phyloP scores from a whole-genome alignment of 2,113 vertebrate species.

The Mungos mungo region DNA sequence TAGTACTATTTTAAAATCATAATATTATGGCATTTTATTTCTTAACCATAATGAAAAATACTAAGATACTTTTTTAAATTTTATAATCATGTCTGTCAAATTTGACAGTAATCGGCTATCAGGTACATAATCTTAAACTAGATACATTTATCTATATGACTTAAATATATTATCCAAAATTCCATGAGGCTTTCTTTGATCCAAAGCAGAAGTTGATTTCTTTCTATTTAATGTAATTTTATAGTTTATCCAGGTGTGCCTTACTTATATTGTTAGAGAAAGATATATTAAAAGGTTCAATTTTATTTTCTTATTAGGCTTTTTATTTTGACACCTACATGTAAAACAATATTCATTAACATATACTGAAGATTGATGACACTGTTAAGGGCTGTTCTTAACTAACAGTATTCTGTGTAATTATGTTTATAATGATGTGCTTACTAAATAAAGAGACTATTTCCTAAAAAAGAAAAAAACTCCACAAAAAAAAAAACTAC shows the following conservation, averaged over 20 bases:
- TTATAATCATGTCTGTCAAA: not conserved
- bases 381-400: not conserved
- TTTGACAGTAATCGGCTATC: not conserved
- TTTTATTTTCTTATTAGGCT: conserved; percentile 13
- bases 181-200: not conserved
- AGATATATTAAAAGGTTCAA: not conserved
- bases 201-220: not conserved
- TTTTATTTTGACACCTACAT: not conserved
- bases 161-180: conserved; percentile 18
- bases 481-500: not conserved
- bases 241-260: not conserved
- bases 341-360: not conserved
- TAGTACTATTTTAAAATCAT: not conserved
- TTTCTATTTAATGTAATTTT: not conserved
- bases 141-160: not conserved
- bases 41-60: not conserved
- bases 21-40: not conserved
- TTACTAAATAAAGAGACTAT: not conserved
- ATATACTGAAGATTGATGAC: not conserved
- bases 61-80: not conserved
- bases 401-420: not conserved
- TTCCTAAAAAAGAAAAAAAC: not conserved
- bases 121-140: not conserved
- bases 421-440: not conserved
- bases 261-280: not conserved